Evolutionary conservation across 2,797 vertebrate genomes (phyloP).

Genomic region (Lacerta viridis): DNA sequence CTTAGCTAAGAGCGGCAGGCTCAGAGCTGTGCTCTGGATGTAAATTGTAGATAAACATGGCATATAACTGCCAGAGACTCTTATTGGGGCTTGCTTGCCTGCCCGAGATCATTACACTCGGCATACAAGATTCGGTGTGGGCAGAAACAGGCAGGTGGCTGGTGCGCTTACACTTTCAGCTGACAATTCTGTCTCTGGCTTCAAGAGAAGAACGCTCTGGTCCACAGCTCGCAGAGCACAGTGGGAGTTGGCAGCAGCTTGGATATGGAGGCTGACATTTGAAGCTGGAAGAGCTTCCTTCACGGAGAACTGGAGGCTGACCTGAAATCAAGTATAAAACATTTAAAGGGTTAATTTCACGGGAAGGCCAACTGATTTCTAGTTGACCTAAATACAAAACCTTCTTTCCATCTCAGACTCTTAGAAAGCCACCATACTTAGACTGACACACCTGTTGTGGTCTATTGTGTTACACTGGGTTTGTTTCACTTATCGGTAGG

Average conservation of each 20-base stretch:
- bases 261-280: conserved; percentile 56
- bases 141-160: not conserved
- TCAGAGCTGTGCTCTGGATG: too few species aligned
- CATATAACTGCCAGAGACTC: too few species aligned
- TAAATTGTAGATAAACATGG: too few species aligned
- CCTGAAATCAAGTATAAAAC: conserved; percentile 62
- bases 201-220: conserved; percentile 72
- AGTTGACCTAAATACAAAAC: not conserved
- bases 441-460: too few species aligned
- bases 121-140: not conserved
- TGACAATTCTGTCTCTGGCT: conserved; percentile 64
- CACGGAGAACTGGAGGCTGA: conserved; percentile 72
- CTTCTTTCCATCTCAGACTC: not conserved
- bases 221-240: conserved; percentile 80
- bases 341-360: not conserved
- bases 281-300: conserved; percentile 67
- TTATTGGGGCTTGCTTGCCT: too few species aligned
- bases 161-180: conserved; percentile 57
- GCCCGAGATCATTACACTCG: too few species aligned
- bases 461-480: too few species aligned
- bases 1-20: too few species aligned
- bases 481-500: not conserved
- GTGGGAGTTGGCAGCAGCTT: conserved; percentile 74
- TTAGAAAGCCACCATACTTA: not conserved
- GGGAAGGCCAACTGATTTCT: not conserved